phyloP scores from a whole-genome alignment of 2,113 vertebrate genomes.

The Ploceus nigricollis region DNA sequence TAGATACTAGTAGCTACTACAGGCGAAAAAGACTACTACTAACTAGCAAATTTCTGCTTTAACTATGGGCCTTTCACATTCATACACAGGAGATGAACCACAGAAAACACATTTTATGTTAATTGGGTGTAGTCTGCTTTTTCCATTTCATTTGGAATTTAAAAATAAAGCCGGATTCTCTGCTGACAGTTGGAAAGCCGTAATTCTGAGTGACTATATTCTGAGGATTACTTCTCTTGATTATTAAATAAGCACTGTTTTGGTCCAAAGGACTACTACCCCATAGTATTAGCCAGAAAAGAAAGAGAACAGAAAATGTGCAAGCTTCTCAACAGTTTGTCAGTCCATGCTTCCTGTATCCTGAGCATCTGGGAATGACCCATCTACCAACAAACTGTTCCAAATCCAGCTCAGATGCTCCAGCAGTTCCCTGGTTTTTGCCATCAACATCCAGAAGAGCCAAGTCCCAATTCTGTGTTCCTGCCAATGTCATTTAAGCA shows the following conservation, averaged over 20 bases:
- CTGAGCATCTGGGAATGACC: not conserved
- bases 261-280: not conserved
- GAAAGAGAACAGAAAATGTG: not conserved
- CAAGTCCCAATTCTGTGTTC: not conserved
- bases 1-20: not conserved
- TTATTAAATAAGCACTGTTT: not conserved
- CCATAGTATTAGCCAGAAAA: not conserved
- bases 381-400: not conserved
- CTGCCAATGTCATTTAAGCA: not conserved
- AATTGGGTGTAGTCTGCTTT: not conserved
- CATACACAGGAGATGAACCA: not conserved
- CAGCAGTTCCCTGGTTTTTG: not conserved
- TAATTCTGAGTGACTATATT: not conserved
- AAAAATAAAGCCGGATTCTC: not conserved
- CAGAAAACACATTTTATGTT: not conserved
- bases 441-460: not conserved
- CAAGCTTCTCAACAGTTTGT: not conserved
- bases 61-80: not conserved
- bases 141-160: not conserved
- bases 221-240: not conserved
- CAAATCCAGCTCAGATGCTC: not conserved
- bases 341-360: not conserved
- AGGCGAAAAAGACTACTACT: not conserved
- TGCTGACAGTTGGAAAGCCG: not conserved
- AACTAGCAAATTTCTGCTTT: not conserved